phyloP scores from a whole-genome alignment of 2,113 vertebrate species.

The Cinclus mexicanus region DNA sequence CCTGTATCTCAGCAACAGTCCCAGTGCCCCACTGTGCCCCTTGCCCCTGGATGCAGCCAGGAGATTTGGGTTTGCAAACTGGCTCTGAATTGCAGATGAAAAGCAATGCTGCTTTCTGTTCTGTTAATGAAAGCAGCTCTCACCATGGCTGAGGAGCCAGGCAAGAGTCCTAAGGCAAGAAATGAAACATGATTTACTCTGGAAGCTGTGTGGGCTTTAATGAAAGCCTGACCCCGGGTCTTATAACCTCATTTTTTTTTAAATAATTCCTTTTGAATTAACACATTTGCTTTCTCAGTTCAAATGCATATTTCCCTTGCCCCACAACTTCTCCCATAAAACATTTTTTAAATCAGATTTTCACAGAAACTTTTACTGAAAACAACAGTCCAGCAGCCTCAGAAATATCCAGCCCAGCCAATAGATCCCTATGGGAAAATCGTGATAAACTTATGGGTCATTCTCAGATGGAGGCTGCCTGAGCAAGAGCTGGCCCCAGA shows the following conservation, averaged over 20 bases:
- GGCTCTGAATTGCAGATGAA: not conserved
- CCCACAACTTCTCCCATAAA: not conserved
- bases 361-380: not conserved
- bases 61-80: not conserved
- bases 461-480: not conserved
- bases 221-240: not conserved
- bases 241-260: not conserved
- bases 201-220: not conserved
- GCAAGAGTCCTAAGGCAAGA: not conserved
- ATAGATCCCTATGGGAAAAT: not conserved
- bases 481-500: not conserved
- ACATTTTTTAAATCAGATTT: not conserved
- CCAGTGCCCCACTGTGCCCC: accelerated
- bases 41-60: not conserved
- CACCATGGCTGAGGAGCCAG: accelerated
- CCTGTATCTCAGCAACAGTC: accelerated
- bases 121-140: not conserved
- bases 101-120: not conserved
- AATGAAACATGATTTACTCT: not conserved
- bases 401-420: not conserved
- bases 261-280: not conserved
- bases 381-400: not conserved
- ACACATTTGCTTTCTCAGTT: not conserved
- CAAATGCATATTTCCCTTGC: not conserved
- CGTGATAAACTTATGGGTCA: not conserved